A percentile compares a stretch with the other conserved stretches of the same genome.
Evolutionary conservation across 1,140 invertebrate genomes (phyloP).

Genomic region (Drosophila baimaii): DNA sequence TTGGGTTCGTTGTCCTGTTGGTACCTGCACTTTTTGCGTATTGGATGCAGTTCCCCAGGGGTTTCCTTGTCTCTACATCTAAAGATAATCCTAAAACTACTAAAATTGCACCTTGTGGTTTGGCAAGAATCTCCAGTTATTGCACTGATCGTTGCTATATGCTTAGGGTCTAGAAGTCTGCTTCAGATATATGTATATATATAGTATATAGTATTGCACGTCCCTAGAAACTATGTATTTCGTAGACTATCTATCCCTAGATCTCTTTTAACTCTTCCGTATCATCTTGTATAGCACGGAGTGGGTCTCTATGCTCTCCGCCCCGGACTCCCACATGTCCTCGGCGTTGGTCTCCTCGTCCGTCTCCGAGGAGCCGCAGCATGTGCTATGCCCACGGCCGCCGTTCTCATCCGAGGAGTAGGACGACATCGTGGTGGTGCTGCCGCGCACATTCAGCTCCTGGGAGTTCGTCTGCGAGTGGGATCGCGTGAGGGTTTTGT

Average conservation of each 20-base stretch:
- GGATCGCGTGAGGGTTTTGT: slow-evolving; percentile 74
- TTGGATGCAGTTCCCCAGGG: slow-evolving; percentile 42
- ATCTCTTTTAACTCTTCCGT: slow-evolving; percentile 79
- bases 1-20: slow-evolving; percentile 20
- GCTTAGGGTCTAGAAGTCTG: slow-evolving; percentile 37
- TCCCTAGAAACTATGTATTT: slow-evolving; percentile 27
- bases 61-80: background rate
- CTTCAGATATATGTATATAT: slow-evolving; percentile 10
- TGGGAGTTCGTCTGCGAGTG: slow-evolving; percentile 56
- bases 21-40: slow-evolving; percentile 42
- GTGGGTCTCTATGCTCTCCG: slow-evolving; percentile 92
- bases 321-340: slow-evolving; percentile 92
- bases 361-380: slow-evolving; percentile 77
- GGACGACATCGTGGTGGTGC: slow-evolving; percentile 52
- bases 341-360: slow-evolving; percentile 90
- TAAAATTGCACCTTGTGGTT: slow-evolving; percentile 78
- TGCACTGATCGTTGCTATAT: slow-evolving; percentile 62
- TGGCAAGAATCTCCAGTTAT: slow-evolving; percentile 76
- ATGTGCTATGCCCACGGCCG: slow-evolving; percentile 66
- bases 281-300: slow-evolving; percentile 91
- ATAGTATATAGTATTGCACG: slow-evolving; percentile 75
- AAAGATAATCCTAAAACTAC: slow-evolving; percentile 4
- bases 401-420: slow-evolving; percentile 75
- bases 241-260: slow-evolving; percentile 2
- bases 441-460: slow-evolving; percentile 56